phyloP scores from a whole-genome alignment of 2,797 vertebrate genomes.

The Merluccius polli region DNA sequence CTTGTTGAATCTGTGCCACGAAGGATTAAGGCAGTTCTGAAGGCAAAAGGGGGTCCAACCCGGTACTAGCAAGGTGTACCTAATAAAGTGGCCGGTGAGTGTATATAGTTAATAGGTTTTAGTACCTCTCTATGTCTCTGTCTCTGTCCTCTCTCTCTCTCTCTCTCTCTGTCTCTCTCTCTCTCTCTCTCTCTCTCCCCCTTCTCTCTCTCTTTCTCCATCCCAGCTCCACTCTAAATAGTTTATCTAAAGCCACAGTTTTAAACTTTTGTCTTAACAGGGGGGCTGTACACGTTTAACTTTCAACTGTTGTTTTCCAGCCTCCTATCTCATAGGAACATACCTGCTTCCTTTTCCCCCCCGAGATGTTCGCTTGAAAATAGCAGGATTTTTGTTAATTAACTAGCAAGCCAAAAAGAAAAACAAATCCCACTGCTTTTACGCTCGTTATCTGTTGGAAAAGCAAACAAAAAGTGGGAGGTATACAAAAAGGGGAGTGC shows the following conservation, averaged over 20 bases:
- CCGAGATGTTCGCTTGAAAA: slow-evolving; percentile 12
- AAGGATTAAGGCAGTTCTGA: no score
- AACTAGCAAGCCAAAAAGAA: background rate
- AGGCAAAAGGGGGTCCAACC: no score
- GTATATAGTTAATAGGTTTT: background rate
- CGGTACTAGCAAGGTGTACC: no score
- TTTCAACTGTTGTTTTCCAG: background rate
- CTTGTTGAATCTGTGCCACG: no score
- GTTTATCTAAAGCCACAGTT: background rate
- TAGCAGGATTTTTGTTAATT: slow-evolving; percentile 20
- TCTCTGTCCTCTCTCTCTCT: no score
- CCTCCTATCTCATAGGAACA: background rate
- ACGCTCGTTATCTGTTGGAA: slow-evolving; percentile 47
- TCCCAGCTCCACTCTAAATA: background rate
- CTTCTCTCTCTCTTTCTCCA: background rate
- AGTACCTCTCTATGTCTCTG: no score
- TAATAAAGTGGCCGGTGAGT: no score
- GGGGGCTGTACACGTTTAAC: background rate
- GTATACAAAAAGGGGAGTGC: slow-evolving; percentile 41
- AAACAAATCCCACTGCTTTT: slow-evolving; percentile 21
- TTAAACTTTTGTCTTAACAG: no score
- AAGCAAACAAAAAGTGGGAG: slow-evolving; percentile 47
- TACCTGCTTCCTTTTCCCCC: background rate
- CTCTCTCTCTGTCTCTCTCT: background rate
- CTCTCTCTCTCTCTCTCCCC: background rate